Percentiles rank a stretch among this genome's conserved stretches.
Evolutionary conservation across 2,888 invertebrate genomes (phyloP).

Genomic region (Leucophenga maculata): DNA sequence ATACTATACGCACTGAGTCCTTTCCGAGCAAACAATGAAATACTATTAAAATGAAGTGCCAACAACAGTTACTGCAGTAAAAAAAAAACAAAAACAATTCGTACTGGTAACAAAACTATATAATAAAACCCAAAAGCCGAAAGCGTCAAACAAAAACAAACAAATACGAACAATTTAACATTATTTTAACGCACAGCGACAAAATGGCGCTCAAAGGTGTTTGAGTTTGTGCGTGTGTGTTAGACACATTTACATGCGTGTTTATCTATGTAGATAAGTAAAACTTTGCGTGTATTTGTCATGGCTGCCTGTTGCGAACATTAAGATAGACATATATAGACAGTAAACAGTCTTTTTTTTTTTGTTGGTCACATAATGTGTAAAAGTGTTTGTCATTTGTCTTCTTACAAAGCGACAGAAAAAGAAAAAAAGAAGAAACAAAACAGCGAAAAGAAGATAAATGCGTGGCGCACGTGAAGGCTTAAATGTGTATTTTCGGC

Average conservation of each 20-base stretch:
- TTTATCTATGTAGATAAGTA: constrained; percentile 15
- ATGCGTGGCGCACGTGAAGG: too few relatives aligned
- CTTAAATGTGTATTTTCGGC: too few relatives aligned
- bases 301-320: constrained; percentile 55
- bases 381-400: constrained; percentile 60
- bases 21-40: too few relatives aligned
- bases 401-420: constrained; percentile 51
- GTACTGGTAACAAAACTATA: too few relatives aligned
- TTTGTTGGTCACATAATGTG: constrained; percentile 53
- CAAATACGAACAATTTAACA: constrained; percentile 21
- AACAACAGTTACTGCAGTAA: too few relatives aligned
- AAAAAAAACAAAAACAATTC: too few relatives aligned
- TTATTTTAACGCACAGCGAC: constrained; percentile 10
- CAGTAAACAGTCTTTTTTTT: not conserved
- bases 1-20: too few relatives aligned
- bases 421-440: too few relatives aligned
- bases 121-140: not conserved
- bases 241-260: constrained; percentile 21
- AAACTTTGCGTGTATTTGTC: constrained; percentile 38
- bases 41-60: too few relatives aligned
- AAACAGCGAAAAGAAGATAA: too few relatives aligned
- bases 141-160: constrained; percentile 19
- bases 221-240: too few relatives aligned
- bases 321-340: too few relatives aligned
- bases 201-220: not conserved